These are phyloP conservation scores for Probosciger aterrimus DNA, from an alignment of 2,113 vertebrate genomes.

Conservation along the genomic window DNA sequence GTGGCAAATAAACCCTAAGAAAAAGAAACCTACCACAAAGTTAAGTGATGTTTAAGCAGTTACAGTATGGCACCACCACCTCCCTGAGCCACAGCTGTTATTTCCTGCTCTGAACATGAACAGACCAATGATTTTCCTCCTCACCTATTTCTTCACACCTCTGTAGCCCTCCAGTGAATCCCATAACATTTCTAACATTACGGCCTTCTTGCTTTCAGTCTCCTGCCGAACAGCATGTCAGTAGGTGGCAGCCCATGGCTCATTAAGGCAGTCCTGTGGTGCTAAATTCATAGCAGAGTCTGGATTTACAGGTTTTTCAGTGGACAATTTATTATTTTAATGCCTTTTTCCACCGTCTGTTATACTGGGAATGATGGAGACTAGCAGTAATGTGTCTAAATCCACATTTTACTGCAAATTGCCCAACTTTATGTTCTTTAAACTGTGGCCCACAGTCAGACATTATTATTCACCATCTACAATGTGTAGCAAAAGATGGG, in stretches of 20 bases:
- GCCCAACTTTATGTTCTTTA: conserved; percentile 40
- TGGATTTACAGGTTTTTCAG: conserved; percentile 54
- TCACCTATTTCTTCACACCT: conserved; percentile 22
- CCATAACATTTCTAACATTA: neutral
- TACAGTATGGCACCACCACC: neutral
- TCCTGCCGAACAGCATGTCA: conserved; percentile 28
- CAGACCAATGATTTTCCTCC: conserved; percentile 21
- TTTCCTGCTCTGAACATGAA: neutral
- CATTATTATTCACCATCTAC: conserved; percentile 7
- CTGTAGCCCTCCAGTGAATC: neutral
- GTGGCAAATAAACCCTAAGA: neutral
- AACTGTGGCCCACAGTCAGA: conserved; percentile 33
- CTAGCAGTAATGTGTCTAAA: conserved; percentile 45
- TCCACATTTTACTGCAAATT: conserved; percentile 62
- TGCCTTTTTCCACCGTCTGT: conserved; percentile 32
- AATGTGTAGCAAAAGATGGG: neutral
- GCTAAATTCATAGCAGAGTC: conserved; percentile 7
- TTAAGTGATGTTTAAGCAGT: neutral
- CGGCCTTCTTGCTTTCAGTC: conserved; percentile 10
- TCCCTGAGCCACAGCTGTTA: neutral
- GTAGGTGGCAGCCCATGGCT: conserved; percentile 55
- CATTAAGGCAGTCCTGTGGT: conserved; percentile 25
- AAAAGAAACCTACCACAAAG: neutral
- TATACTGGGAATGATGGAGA: conserved; percentile 31
- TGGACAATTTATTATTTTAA: conserved; percentile 59